Percentiles rank a stretch among this genome's conserved stretches.
Conservation (phyloP, 2,888 invertebrate genomes). For the Gymnoscelis rufifasciata region DNA sequence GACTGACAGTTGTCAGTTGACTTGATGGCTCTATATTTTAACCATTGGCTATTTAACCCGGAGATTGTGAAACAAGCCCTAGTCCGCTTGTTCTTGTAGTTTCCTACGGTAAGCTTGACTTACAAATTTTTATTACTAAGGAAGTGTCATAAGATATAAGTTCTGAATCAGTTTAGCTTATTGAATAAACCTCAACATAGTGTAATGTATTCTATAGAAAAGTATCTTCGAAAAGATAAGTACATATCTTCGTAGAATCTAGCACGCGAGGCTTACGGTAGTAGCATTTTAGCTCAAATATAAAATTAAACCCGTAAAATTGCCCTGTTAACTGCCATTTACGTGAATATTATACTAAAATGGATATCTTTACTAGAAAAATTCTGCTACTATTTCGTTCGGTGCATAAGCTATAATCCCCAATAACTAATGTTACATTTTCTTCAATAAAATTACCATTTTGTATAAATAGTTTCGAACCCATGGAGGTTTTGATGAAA, state of each 20-base stretch:
- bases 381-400: background rate
- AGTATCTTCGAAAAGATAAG: slow-evolving; percentile 11
- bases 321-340: slow-evolving; percentile 26
- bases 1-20: too few relatives aligned
- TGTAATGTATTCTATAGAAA: background rate
- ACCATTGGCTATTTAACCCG: too few relatives aligned
- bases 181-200: background rate
- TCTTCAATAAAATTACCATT: too few relatives aligned
- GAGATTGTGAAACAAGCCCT: too few relatives aligned
- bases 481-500: too few relatives aligned
- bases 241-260: slow-evolving; percentile 27
- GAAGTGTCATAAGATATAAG: too few relatives aligned
- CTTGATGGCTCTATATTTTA: too few relatives aligned
- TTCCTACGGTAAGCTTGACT: too few relatives aligned
- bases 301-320: slow-evolving; percentile 26
- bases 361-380: background rate
- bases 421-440: too few relatives aligned
- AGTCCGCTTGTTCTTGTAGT: too few relatives aligned
- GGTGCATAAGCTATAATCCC: background rate
- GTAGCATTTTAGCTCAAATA: slow-evolving; percentile 25
- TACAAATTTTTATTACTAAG: too few relatives aligned
- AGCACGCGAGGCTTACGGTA: slow-evolving; percentile 27
- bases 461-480: too few relatives aligned
- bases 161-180: background rate
- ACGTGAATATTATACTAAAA: slow-evolving; percentile 10